Evolutionary conservation across 2,797 vertebrate genomes (phyloP).

Genomic region (Microchirus variegatus): DNA sequence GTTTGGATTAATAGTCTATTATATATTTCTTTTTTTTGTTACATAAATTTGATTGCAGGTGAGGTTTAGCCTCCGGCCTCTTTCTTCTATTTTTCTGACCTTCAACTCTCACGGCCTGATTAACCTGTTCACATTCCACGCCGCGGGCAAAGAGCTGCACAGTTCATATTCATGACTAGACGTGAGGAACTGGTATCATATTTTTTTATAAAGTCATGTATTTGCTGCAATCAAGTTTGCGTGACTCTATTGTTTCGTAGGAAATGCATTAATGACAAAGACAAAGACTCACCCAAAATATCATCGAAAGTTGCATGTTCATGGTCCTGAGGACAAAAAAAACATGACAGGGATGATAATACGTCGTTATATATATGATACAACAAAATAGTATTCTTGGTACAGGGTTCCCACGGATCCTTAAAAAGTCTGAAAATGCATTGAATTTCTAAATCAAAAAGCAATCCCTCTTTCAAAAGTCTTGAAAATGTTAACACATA

Average conservation of each 20-base stretch:
- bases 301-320: conserved; percentile 98
- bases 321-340: conserved; percentile 85
- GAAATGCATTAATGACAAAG: no score
- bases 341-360: no score
- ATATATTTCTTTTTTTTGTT: background rate
- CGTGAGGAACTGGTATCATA: background rate
- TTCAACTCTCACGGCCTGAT: conserved; percentile 15
- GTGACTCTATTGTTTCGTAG: background rate
- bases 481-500: no score
- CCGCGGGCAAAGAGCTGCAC: conserved; percentile 12
- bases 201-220: background rate
- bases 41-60: background rate
- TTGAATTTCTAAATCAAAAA: no score
- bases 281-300: conserved; percentile 87
- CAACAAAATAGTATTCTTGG: no score
- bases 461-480: no score
- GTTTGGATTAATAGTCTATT: background rate
- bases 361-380: no score
- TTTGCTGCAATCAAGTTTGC: background rate
- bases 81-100: conserved; percentile 22
- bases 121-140: conserved; percentile 12
- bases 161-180: conserved; percentile 5
- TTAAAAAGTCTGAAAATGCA: no score
- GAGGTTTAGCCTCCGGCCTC: conserved; percentile 6
- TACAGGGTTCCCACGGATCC: no score